Evolutionary conservation across 1,140 invertebrate genomes (phyloP), one percentile per base, ranked within the genome.

Genomic region (Sarcophaga bullata): DNA sequence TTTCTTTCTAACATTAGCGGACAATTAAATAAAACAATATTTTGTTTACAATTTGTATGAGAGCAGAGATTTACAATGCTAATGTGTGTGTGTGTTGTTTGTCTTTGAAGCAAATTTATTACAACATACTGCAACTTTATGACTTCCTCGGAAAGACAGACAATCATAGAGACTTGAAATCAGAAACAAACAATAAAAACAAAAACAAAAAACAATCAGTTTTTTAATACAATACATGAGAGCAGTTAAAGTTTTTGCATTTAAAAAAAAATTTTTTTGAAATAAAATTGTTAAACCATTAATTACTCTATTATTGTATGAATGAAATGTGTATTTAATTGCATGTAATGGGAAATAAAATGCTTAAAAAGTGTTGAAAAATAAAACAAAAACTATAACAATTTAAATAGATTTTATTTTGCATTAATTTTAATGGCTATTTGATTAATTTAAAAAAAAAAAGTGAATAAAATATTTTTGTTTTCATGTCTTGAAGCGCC

Each of bases 81-180:
- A 7, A 13, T 58, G 6, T 58, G 2, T 58, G 0, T 5, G 54
- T 58, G 13, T 58, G 19, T 68, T 62, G 58, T 76, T 47, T 78
- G 75, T 78, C 48, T 50, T 50, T 78, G 48, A 52, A 78, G 52
- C 75, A 78, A 78, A 78, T 78, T 78, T 78, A 78, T 78, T 78
- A 50, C 75, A 78, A 78, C 75, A 78, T 78, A 78, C 25, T 19
- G 52, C 75, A 78, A 19, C 50, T 78, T 78, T 78, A 78, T 78
- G 75, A 78, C 75, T 78, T 78, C 75, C 75, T 78, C 49, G 50
- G 75, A 50, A 6, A 78, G 6, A 25, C 6, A 72, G 62, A 72
- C 10, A 5, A 5, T 8, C 37, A 13, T 46, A 11, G 73, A 46
- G 25, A 13, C 25, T 73, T 47, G 7, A 13, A 46, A 73, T 10